Conservation (phyloP, 2,888 invertebrate genomes). For the Drosophila pullipes region DNA sequence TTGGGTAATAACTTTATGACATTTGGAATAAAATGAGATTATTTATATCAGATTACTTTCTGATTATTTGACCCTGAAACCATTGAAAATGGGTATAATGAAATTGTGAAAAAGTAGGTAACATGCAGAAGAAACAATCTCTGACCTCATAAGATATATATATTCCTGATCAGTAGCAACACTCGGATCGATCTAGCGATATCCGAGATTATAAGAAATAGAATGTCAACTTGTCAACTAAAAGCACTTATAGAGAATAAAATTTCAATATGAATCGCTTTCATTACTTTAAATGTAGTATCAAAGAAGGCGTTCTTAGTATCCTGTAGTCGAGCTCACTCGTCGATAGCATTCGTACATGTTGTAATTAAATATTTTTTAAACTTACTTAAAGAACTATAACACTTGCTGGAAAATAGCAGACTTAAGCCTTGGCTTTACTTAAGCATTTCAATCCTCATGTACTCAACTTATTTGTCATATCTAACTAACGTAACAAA, state of each 20-base stretch:
- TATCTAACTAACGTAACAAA: conserved; percentile 29
- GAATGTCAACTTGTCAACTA: no score
- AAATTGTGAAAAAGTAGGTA: not conserved
- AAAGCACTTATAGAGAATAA: no score
- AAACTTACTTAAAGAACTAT: not conserved
- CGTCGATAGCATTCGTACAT: not conserved
- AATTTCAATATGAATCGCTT: no score
- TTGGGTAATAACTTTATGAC: conserved; percentile 16
- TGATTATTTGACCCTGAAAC: not conserved
- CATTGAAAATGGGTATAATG: not conserved
- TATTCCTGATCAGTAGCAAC: not conserved
- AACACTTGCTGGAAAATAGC: not conserved
- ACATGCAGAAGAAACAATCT: not conserved
- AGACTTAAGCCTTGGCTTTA: conserved; percentile 1
- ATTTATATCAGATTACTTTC: not conserved
- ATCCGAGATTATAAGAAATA: no score
- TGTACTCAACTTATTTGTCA: conserved; percentile 29
- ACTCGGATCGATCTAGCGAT: not conserved
- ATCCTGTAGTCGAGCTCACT: not conserved
- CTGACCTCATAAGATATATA: not conserved
- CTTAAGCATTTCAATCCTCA: conserved; percentile 13
- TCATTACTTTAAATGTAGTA: not conserved
- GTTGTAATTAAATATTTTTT: not conserved
- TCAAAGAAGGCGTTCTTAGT: not conserved
- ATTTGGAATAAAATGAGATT: conserved; percentile 1